A percentile compares a stretch with the other conserved stretches of the same genome.
Conservation (phyloP, 1,140 invertebrate genomes). For the Dinoponera quadriceps region DNA sequence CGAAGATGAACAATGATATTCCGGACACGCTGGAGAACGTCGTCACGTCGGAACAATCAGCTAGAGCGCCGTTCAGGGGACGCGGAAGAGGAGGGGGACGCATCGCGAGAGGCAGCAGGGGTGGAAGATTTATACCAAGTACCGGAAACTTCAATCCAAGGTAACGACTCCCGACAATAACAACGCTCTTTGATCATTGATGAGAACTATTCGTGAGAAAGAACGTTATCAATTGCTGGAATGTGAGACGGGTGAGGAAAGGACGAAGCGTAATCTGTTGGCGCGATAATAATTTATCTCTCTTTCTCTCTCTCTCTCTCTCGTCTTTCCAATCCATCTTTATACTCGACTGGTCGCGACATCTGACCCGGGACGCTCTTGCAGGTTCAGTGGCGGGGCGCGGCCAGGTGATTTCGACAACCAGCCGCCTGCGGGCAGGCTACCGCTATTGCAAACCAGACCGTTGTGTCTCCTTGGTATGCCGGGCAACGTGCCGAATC, state of each 20-base stretch:
- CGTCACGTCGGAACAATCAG: conserved; percentile 77
- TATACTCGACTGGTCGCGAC: too few relatives aligned
- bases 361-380: neutral
- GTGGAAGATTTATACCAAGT: conserved; percentile 75
- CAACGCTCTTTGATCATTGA: too few relatives aligned
- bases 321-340: too few relatives aligned
- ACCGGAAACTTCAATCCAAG: conserved; percentile 73
- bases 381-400: conserved; percentile 52
- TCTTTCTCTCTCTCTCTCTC: too few relatives aligned
- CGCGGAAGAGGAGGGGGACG: conserved; percentile 74
- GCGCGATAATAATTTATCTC: too few relatives aligned
- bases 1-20: conserved; percentile 81
- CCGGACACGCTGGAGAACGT: conserved; percentile 82
- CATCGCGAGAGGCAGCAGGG: conserved; percentile 71
- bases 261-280: too few relatives aligned
- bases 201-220: too few relatives aligned
- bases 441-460: conserved; percentile 77
- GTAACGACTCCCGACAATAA: conserved; percentile 54
- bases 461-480: conserved; percentile 75
- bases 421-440: conserved; percentile 77
- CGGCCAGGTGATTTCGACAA: conserved; percentile 67
- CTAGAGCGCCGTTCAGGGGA: conserved; percentile 56
- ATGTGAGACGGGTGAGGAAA: too few relatives aligned
- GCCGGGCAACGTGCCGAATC: conserved; percentile 71
- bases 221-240: too few relatives aligned